A percentile compares a stretch with the other conserved stretches of the same genome.
phyloP scores from a whole-genome alignment of 2,113 vertebrate species.

The Galeopterus variegatus region DNA sequence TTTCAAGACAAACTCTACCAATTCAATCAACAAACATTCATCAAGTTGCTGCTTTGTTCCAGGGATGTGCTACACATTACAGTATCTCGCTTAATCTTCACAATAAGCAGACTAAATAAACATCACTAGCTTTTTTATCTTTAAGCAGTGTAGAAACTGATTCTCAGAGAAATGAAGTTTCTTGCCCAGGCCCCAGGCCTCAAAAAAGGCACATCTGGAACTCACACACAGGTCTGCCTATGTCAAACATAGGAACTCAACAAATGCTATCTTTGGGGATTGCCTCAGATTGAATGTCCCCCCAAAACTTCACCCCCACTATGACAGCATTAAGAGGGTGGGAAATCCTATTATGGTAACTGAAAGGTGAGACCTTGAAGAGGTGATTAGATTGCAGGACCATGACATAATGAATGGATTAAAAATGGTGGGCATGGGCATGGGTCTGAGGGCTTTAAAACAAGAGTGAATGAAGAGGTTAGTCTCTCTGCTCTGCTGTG shows the following conservation, averaged over 20 bases:
- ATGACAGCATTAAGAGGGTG: too few species aligned
- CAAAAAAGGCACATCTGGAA: background rate
- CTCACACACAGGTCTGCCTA: background rate
- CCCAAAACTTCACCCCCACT: too few species aligned
- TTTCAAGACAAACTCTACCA: background rate
- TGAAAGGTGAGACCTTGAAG: too few species aligned
- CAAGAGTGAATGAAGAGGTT: too few species aligned
- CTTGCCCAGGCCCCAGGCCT: background rate
- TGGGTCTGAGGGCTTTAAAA: too few species aligned
- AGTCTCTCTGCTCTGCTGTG: too few species aligned
- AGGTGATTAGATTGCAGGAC: too few species aligned
- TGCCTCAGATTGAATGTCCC: too few species aligned
- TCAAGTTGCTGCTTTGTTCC: background rate
- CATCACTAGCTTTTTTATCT: background rate
- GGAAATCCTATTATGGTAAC: too few species aligned
- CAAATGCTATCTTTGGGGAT: background rate
- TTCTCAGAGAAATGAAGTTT: background rate
- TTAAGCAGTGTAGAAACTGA: background rate
- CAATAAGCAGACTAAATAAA: background rate
- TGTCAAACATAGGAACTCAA: background rate
- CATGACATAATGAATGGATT: too few species aligned
- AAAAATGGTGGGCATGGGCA: too few species aligned
- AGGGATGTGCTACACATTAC: background rate
- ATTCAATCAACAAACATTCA: background rate
- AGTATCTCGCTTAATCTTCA: background rate